These are phyloP conservation scores for Lysiphlebus fabarum DNA, from an alignment of 1,140 invertebrate genomes.

Conservation along the genomic window DNA sequence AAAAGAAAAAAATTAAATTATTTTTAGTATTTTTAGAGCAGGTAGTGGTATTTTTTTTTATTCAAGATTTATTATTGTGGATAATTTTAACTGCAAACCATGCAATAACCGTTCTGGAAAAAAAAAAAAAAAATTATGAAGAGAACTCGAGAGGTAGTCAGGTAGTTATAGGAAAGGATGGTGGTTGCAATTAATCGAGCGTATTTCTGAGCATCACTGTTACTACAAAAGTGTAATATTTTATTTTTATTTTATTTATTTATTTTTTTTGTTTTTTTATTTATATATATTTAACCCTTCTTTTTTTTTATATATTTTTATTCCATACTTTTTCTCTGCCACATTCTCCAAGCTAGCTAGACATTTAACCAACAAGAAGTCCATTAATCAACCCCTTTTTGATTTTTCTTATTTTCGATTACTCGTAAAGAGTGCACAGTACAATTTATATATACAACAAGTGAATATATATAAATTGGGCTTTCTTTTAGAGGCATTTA, in stretches of 20 bases:
- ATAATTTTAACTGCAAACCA: conserved; percentile 27
- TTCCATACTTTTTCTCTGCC: not conserved
- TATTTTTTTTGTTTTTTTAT: conserved; percentile 8
- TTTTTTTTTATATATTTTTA: not conserved
- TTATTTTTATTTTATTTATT: conserved; percentile 14
- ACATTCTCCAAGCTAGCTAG: conserved; percentile 12
- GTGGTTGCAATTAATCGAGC: conserved; percentile 30
- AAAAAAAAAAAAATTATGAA: conserved; percentile 1
- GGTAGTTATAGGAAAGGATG: conserved; percentile 14
- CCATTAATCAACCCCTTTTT: conserved; percentile 29
- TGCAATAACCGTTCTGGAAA: conserved; percentile 25
- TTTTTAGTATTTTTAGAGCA: not conserved
- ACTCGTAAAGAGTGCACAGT: conserved; percentile 1
- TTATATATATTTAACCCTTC: not conserved
- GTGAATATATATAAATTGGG: not conserved
- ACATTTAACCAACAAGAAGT: conserved; percentile 29
- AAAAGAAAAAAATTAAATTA: not conserved
- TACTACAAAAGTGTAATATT: conserved; percentile 25
- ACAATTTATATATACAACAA: not conserved
- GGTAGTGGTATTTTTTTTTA: conserved; percentile 22
- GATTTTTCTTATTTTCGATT: conserved; percentile 9
- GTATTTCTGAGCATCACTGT: conserved; percentile 27
- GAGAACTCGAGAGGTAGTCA: not conserved
- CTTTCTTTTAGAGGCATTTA: too few species aligned
- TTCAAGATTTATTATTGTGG: conserved; percentile 21